A percentile compares a stretch with the other conserved stretches of the same genome.
Evolutionary conservation across 2,797 vertebrate genomes (phyloP).

Genomic region (Synanceia verrucosa): DNA sequence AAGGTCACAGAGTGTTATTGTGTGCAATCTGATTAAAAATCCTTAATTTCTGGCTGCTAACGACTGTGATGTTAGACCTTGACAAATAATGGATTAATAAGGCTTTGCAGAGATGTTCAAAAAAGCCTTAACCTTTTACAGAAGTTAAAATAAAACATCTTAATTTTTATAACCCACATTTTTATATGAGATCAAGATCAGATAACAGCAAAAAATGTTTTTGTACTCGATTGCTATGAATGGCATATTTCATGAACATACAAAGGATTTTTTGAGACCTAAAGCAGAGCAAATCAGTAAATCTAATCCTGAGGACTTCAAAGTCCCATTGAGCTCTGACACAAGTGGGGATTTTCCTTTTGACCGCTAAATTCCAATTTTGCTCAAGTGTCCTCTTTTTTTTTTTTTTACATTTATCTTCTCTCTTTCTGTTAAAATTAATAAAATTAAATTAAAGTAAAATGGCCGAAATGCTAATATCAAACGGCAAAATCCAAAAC

Average conservation of each 20-base stretch:
- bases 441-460: neutral
- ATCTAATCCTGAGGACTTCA: constrained; percentile 37
- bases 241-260: constrained; percentile 23
- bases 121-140: constrained; percentile 27
- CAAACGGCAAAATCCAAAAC: neutral
- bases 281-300: constrained; percentile 42
- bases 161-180: neutral
- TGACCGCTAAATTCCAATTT: constrained; percentile 23
- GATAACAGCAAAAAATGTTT: neutral
- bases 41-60: constrained; percentile 28
- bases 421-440: neutral
- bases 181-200: constrained; percentile 28
- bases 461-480: no score
- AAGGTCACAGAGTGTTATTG: constrained; percentile 62
- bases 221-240: neutral
- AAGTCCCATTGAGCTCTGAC: constrained; percentile 38
- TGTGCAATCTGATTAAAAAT: constrained; percentile 60
- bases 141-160: constrained; percentile 1
- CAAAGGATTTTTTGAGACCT: constrained; percentile 16
- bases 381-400: neutral
- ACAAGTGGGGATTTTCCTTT: constrained; percentile 27
- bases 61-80: constrained; percentile 50
- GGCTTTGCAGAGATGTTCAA: constrained; percentile 20
- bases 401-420: neutral
- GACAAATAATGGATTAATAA: constrained; percentile 43